These are phyloP conservation scores for Macquaria australasica DNA, from an alignment of 2,113 vertebrate genomes.

Conservation along the genomic window DNA sequence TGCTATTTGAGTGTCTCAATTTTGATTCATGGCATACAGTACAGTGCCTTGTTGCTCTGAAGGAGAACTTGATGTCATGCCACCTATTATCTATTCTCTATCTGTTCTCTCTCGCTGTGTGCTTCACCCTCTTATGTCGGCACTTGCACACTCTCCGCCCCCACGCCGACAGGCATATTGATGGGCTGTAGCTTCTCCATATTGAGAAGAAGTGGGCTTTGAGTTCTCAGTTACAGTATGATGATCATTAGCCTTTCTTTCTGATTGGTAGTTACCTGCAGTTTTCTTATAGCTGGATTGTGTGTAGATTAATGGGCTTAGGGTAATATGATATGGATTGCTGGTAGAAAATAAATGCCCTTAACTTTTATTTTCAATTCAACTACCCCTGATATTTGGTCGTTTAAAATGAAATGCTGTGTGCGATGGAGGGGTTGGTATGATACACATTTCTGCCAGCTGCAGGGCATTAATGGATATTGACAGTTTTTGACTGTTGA, in stretches of 20 bases:
- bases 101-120: constrained; percentile 53
- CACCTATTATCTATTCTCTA: constrained; percentile 68
- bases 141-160: constrained; percentile 50
- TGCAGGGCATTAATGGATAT: neutral
- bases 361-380: neutral
- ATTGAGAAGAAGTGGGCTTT: constrained; percentile 48
- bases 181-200: constrained; percentile 42
- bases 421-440: neutral
- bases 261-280: constrained; percentile 8
- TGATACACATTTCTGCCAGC: neutral
- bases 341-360: neutral
- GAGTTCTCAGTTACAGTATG: constrained; percentile 34
- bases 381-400: neutral
- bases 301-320: neutral
- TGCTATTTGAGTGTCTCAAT: constrained; percentile 51
- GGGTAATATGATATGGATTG: neutral
- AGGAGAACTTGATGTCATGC: constrained; percentile 63
- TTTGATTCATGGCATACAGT: constrained; percentile 51
- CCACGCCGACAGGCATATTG: constrained; percentile 58
- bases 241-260: constrained; percentile 17
- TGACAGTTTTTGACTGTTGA: neutral
- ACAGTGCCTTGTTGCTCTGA: constrained; percentile 44
- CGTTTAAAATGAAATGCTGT: neutral
- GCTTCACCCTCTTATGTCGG: constrained; percentile 51
- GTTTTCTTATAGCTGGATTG: neutral